phyloP scores from a whole-genome alignment of 1,140 invertebrate genomes.

The Triops cancriformis region DNA sequence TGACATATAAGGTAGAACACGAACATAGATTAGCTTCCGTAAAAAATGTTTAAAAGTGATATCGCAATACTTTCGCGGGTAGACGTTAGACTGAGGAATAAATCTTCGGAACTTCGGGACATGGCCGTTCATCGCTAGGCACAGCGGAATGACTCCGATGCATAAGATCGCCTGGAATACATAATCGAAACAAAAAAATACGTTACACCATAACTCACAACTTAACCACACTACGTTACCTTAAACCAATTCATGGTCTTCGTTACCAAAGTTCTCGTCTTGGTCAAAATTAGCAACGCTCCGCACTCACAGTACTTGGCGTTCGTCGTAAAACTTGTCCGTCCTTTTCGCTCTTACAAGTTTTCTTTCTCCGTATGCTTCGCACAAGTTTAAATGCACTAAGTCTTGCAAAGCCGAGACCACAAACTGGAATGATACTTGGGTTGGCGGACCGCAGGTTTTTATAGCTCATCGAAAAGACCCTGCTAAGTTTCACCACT shows the following conservation, averaged over 20 bases:
- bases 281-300: background rate
- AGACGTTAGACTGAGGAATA: background rate
- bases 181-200: background rate
- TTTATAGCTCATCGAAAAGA: background rate
- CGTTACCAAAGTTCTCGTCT: background rate
- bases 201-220: no score
- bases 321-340: background rate
- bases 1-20: background rate
- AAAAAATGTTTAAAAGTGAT: background rate
- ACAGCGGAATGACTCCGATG: background rate
- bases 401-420: background rate
- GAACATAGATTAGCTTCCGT: background rate
- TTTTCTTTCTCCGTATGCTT: background rate
- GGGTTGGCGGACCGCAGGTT: background rate
- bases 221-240: background rate
- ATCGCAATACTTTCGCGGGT: background rate
- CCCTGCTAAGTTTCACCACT: background rate
- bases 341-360: no score
- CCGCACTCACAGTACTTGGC: background rate
- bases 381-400: background rate
- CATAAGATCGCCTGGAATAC: background rate
- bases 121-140: background rate
- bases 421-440: background rate
- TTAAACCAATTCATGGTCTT: background rate
- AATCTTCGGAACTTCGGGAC: background rate